Evolutionary conservation across 2,797 vertebrate species (phyloP).

Genomic region (Tinamus major): DNA sequence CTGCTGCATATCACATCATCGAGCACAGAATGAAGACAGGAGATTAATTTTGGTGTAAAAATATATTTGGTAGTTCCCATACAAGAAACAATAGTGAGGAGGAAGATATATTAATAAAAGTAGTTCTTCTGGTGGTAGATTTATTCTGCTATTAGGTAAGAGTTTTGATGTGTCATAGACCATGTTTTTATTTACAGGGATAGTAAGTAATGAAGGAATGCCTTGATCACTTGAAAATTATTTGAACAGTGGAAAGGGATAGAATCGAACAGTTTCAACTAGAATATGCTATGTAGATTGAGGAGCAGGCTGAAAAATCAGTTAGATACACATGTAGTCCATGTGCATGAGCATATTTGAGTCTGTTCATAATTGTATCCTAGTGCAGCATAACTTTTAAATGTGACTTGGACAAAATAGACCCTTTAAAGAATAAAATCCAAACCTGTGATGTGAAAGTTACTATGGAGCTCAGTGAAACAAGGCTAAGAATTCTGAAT

Average conservation of each 20-base stretch:
- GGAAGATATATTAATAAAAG: neutral
- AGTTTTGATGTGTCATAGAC: neutral
- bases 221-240: neutral
- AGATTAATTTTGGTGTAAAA: neutral
- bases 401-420: neutral
- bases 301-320: neutral
- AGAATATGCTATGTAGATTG: neutral
- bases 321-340: neutral
- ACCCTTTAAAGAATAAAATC: neutral
- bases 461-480: neutral
- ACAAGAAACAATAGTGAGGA: neutral
- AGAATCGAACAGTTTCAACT: neutral
- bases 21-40: conserved; percentile 1
- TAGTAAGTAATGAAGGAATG: neutral
- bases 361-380: neutral
- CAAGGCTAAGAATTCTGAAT: neutral
- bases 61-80: neutral
- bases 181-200: neutral
- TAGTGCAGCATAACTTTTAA: neutral
- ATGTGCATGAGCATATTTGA: neutral
- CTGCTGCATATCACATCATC: neutral
- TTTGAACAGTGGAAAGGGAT: neutral
- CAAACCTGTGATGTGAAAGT: neutral
- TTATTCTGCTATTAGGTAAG: conserved; percentile 3
- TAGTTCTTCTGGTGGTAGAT: neutral